phyloP scores from a whole-genome alignment of 2,797 vertebrate species.

The Syncerus caffer region DNA sequence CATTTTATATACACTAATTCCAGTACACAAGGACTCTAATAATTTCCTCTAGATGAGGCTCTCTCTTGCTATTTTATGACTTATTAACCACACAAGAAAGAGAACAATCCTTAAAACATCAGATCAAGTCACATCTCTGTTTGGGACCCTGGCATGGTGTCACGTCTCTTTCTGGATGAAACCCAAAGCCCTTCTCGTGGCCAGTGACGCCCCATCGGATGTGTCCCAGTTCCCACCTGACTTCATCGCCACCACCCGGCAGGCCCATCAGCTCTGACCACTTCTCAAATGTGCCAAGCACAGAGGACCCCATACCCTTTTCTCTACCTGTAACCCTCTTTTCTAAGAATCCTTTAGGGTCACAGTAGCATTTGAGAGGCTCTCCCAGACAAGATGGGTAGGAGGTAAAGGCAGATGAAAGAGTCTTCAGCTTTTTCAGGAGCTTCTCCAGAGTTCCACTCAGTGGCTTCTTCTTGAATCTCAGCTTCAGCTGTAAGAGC shows the following conservation, averaged over 20 bases:
- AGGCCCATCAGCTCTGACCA: not conserved
- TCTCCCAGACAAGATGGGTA: not conserved
- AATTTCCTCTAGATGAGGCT: not conserved
- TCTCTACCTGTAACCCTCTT: not conserved
- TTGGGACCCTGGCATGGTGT: not conserved
- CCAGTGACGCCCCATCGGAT: accelerated
- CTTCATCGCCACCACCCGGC: not conserved
- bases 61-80: not conserved
- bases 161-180: not conserved
- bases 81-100: not conserved
- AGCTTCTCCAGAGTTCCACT: not conserved
- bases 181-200: not conserved
- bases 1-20: not conserved
- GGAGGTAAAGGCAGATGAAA: not conserved
- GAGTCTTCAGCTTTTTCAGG: not conserved
- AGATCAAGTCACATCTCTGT: not conserved
- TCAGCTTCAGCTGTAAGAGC: not conserved
- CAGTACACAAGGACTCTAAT: not conserved
- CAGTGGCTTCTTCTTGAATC: not conserved
- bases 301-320: not conserved
- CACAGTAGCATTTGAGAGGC: not conserved
- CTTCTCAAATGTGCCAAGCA: not conserved
- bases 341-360: not conserved
- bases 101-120: not conserved
- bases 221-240: not conserved